These are phyloP conservation scores for Troides helena DNA, from an alignment of 2,888 invertebrate genomes.

Conservation along the genomic window DNA sequence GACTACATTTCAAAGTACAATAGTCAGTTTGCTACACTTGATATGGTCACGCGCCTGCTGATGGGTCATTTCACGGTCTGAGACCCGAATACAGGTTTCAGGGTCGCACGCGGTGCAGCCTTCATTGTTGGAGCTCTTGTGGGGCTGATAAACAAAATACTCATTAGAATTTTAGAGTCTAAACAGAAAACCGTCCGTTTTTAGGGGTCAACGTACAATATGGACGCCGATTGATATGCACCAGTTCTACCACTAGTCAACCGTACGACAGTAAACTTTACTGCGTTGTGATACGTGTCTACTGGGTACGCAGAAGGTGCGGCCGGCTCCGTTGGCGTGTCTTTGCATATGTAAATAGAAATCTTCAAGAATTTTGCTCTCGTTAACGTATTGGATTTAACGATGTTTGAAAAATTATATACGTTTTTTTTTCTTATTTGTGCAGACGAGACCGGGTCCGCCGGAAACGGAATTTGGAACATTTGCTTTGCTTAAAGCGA, in stretches of 20 bases:
- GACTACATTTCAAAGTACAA: constrained; percentile 7
- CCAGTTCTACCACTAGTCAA: constrained; percentile 48
- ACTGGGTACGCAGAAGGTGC: not conserved
- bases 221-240: constrained; percentile 63
- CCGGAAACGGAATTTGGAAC: not conserved
- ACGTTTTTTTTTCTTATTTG: constrained; percentile 30
- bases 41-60: constrained; percentile 34
- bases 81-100: constrained; percentile 37
- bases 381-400: constrained; percentile 39
- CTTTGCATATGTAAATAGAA: constrained; percentile 47
- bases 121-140: constrained; percentile 22
- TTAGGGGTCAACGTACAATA: constrained; percentile 58
- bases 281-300: constrained; percentile 9
- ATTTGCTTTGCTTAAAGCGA: not conserved
- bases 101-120: constrained; percentile 28
- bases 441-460: constrained; percentile 1
- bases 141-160: constrained; percentile 44
- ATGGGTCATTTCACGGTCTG: constrained; percentile 38
- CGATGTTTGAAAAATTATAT: constrained; percentile 34
- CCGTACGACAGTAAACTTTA: constrained; percentile 12
- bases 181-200: constrained; percentile 58
- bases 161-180: constrained; percentile 54
- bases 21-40: constrained; percentile 37
- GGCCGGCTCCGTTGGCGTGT: constrained; percentile 21
- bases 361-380: constrained; percentile 42